Evolutionary conservation across 2,797 vertebrate species (phyloP).

Genomic region (Pseudotriccus pelzelni): DNA sequence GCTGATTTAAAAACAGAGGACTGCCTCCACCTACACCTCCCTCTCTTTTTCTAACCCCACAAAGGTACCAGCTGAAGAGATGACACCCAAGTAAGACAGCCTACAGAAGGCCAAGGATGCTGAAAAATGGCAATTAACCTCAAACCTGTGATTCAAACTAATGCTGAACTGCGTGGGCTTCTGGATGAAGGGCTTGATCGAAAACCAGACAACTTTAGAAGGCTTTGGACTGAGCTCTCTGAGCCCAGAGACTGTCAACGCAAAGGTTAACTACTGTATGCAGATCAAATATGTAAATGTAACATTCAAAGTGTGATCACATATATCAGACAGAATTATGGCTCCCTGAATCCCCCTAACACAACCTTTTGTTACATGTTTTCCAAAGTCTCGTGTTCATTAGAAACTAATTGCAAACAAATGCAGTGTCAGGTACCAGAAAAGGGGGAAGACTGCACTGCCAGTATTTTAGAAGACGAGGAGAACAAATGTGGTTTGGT

Average conservation of each 20-base stretch:
- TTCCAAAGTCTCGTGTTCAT: not conserved
- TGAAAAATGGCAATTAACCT: slow-evolving; percentile 55
- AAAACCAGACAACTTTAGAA: slow-evolving; percentile 17
- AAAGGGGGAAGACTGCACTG: not conserved
- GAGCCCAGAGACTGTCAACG: slow-evolving; percentile 25
- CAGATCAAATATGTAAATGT: slow-evolving; percentile 68
- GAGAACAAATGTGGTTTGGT: accelerated
- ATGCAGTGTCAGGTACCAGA: not conserved
- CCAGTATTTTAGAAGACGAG: not conserved
- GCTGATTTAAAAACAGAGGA: not conserved
- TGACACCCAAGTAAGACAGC: not conserved
- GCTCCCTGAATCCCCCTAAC: not conserved
- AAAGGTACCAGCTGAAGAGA: not conserved
- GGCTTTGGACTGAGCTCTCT: not conserved
- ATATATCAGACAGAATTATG: slow-evolving; percentile 43
- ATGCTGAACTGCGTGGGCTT: not conserved
- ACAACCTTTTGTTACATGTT: not conserved
- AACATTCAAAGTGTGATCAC: slow-evolving; percentile 61
- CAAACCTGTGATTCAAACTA: slow-evolving; percentile 5
- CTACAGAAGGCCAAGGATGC: not conserved
- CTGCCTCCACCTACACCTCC: not conserved
- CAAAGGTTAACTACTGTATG: slow-evolving; percentile 58
- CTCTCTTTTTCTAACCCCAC: not conserved
- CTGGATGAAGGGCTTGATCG: not conserved
- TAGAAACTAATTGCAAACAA: slow-evolving; percentile 36